These are phyloP conservation scores for Mesaphorura yosii DNA, from an alignment of 1,140 invertebrate genomes.

Conservation along the genomic window DNA sequence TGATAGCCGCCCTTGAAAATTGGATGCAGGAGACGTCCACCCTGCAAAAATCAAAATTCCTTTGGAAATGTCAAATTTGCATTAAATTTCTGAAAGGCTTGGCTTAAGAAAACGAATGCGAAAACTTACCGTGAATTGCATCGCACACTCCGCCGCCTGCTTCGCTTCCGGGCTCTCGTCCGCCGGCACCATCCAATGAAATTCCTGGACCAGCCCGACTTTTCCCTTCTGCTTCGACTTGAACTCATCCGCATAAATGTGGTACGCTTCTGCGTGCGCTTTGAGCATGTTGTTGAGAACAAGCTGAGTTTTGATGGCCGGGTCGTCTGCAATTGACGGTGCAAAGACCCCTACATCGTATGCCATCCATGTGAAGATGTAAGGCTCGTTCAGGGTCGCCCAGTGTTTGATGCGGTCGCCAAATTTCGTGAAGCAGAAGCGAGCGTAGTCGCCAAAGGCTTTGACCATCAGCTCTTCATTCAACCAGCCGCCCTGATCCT, in stretches of 20 bases:
- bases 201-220: constrained; percentile 16
- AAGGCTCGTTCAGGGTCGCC: constrained; percentile 40
- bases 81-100: constrained; percentile 33
- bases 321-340: constrained; percentile 2
- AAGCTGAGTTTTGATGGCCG: background rate
- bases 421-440: constrained; percentile 35
- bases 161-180: constrained; percentile 11
- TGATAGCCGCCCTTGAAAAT: constrained; percentile 26
- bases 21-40: constrained; percentile 9
- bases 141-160: constrained; percentile 10
- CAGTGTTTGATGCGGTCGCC: constrained; percentile 38
- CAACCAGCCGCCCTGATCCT: constrained; percentile 32
- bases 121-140: constrained; percentile 15
- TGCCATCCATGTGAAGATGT: constrained; percentile 32
- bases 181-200: constrained; percentile 8
- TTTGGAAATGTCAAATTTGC: background rate
- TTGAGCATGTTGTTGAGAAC: constrained; percentile 12
- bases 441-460: constrained; percentile 36
- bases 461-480: constrained; percentile 36
- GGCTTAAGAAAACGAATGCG: constrained; percentile 10
- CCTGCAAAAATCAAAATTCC: too few species aligned
- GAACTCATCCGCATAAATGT: constrained; percentile 22
- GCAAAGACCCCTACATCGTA: constrained; percentile 31
- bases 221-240: constrained; percentile 20
- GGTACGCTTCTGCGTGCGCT: constrained; percentile 17